Conservation (phyloP, 2,797 vertebrate genomes). For the Pseudomugil tenellus region DNA sequence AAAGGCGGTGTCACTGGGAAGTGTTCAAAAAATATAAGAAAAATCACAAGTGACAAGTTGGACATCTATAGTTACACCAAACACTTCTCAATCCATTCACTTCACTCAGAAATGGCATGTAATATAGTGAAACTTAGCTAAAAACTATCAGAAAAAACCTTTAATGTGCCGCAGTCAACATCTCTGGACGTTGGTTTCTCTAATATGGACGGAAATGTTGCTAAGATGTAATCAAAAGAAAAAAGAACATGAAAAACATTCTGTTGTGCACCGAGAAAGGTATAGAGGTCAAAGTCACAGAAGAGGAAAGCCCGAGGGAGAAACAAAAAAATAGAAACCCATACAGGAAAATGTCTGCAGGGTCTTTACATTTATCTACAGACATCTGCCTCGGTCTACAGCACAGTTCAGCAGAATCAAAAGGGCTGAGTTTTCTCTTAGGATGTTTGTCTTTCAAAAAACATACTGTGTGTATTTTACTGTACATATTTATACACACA, state of each 20-base stretch:
- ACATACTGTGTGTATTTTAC: constrained; percentile 72
- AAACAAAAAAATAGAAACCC: constrained; percentile 45
- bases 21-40: constrained; percentile 20
- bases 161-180: constrained; percentile 36
- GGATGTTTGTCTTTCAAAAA: constrained; percentile 51
- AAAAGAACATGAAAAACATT: constrained; percentile 69
- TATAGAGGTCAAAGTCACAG: constrained; percentile 57
- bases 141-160: constrained; percentile 20
- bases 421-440: constrained; percentile 7
- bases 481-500: constrained; percentile 86
- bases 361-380: constrained; percentile 54
- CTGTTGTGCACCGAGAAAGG: constrained; percentile 64
- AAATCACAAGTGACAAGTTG: constrained; percentile 49
- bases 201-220: constrained; percentile 47
- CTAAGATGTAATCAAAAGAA: constrained; percentile 14
- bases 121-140: constrained; percentile 50
- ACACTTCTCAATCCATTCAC: constrained; percentile 53
- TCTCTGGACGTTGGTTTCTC: constrained; percentile 38
- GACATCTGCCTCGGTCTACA: constrained; percentile 54
- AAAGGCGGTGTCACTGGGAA: constrained; percentile 34
- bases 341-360: constrained; percentile 43
- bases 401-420: constrained; percentile 55
- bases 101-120: constrained; percentile 49
- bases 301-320: constrained; percentile 19
- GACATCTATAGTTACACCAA: constrained; percentile 66